Conservation (phyloP, 2,797 vertebrate genomes). For the Benthosema pterotum region DNA sequence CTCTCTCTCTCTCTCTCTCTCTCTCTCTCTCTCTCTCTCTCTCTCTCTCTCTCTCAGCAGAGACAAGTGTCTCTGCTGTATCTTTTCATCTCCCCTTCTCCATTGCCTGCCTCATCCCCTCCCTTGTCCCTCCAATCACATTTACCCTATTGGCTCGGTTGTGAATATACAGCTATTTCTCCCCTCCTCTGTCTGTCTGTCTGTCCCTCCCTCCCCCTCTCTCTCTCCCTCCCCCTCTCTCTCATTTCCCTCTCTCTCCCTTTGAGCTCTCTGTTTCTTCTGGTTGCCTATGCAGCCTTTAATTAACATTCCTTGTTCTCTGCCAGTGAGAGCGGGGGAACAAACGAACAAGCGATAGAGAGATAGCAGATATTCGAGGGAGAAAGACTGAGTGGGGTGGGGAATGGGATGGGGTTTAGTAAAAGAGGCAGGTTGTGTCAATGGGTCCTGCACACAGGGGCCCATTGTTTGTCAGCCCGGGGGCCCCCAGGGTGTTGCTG, state of each 20-base stretch:
- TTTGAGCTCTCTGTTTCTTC: constrained; percentile 2
- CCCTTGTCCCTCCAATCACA: constrained; percentile 12
- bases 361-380: constrained; percentile 7
- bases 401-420: not conserved
- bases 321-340: constrained; percentile 59
- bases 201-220: constrained; percentile 20
- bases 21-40: constrained; percentile 14
- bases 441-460: constrained; percentile 69
- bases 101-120: constrained; percentile 33
- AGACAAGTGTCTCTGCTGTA: not conserved
- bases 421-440: constrained; percentile 68
- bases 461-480: constrained; percentile 67
- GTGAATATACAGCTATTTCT: not conserved
- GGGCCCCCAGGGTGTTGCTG: constrained; percentile 53
- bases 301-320: constrained; percentile 77
- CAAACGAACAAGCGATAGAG: constrained; percentile 53
- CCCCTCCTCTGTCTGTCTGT: constrained; percentile 10
- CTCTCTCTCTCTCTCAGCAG: not conserved
- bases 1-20: not conserved
- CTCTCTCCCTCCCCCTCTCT: constrained; percentile 15
- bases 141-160: not conserved
- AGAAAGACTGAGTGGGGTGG: constrained; percentile 12
- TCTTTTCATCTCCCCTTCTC: constrained; percentile 12
- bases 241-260: constrained; percentile 7
- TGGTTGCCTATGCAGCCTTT: constrained; percentile 60